Evolutionary conservation across 30 jellyfish, hydroid and myxozoan genomes (phyloP).

Genomic region (Chrysaora quinquecirrha): DNA sequence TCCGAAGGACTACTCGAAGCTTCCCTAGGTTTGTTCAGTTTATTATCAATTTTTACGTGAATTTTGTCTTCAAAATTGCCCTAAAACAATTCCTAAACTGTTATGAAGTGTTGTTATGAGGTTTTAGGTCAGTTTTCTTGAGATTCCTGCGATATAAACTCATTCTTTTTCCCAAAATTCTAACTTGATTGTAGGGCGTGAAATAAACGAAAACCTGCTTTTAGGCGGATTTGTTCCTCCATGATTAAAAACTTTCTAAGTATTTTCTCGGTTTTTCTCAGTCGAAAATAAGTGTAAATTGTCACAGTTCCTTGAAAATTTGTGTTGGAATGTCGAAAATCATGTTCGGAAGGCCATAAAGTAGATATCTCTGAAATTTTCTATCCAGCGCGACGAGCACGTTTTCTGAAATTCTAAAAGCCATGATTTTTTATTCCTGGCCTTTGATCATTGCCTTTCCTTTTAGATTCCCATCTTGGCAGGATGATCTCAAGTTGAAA

Average conservation of each 20-base stretch:
- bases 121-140: constrained; percentile 25
- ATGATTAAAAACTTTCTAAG: constrained; percentile 44
- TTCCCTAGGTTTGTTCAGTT: constrained; percentile 52
- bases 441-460: background rate
- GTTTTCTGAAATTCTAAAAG: constrained; percentile 5
- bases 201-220: constrained; percentile 87
- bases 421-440: constrained; percentile 2
- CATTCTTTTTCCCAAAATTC: constrained; percentile 30
- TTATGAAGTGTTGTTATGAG: constrained; percentile 16
- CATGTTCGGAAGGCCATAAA: constrained; percentile 1
- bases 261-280: background rate
- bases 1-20: constrained; percentile 67
- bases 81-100: background rate
- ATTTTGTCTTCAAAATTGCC: background rate
- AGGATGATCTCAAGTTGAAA: constrained; percentile 9
- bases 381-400: background rate
- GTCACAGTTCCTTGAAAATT: background rate
- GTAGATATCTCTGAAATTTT: background rate
- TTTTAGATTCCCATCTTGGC: background rate
- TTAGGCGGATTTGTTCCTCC: constrained; percentile 82
- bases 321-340: constrained; percentile 31
- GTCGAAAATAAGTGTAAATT: background rate
- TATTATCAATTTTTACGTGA: background rate
- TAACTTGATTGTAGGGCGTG: constrained; percentile 89
- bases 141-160: constrained; percentile 39